Conservation (phyloP, 2,113 vertebrate genomes). For the Lethenteron camtschaticum region DNA sequence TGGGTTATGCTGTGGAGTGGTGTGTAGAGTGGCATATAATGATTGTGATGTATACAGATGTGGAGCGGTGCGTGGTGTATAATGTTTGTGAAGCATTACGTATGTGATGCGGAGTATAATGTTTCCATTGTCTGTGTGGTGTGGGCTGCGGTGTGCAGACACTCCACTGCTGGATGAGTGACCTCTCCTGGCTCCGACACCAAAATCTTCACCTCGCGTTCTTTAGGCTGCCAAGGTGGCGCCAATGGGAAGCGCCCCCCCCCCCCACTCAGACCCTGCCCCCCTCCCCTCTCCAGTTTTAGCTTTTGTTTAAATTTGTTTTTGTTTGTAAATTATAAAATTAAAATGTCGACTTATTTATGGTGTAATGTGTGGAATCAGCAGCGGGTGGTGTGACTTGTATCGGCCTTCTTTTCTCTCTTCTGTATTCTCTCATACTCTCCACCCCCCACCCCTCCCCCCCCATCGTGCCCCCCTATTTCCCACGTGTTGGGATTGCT, state of each 20-base stretch:
- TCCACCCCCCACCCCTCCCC: background rate
- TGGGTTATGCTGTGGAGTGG: background rate
- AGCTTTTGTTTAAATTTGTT: slow-evolving; percentile 1
- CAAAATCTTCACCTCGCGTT: no score
- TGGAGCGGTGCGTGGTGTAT: no score
- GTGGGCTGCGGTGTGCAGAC: no score
- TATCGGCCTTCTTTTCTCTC: background rate
- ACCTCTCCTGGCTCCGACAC: no score
- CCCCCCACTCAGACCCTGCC: background rate
- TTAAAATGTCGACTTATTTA: background rate
- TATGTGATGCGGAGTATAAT: no score
- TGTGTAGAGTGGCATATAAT: background rate
- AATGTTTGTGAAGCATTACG: no score
- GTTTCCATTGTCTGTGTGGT: no score
- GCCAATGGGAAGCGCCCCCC: background rate
- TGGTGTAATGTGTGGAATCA: background rate
- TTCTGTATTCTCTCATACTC: background rate
- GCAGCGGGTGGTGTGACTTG: background rate
- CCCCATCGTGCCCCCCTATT: background rate
- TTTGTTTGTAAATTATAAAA: background rate
- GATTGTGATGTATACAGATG: background rate
- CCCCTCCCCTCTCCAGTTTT: background rate
- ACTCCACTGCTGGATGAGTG: no score
- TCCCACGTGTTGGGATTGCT: no score
- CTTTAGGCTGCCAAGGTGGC: background rate